Evolutionary conservation across 2,888 invertebrate species (phyloP), one percentile per base, ranked within the genome.

Genomic region (Stenotaenia linearis): DNA sequence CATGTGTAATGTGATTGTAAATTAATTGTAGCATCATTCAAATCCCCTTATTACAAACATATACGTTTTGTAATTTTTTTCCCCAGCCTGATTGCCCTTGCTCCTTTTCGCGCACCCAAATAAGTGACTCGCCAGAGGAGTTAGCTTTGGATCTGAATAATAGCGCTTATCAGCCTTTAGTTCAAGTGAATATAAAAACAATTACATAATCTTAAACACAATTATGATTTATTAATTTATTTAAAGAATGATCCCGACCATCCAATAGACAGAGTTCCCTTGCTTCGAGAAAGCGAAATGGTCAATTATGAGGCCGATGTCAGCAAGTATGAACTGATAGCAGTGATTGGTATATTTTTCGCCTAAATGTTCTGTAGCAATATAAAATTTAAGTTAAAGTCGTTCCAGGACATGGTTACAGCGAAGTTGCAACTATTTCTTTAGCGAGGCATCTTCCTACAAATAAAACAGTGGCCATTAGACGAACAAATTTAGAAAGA

Each of bases 401-500:
- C 23, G 25, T 78, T 78, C 10, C 9, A 78, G 78, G 78, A 7
- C 78, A 56, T 78, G 78, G 78, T 0, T 50, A 50, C 50, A 56
- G 45, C 50, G 50, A 50, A 12, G 56, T 25, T 25, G 45, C 78
- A 50, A 78, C 56, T 10, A 78, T 78, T 10, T 78, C 78, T 18
- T 40, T 56, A 28, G 78, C 78, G 4, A 78, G 50, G 25, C 25
- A 78, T n/a, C 3, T 78, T 15, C 45, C 78, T 9, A 78, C 45
- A 21, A n/a, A 10, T 0, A 50, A 78, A 25, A 21, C n/a, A 50
- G 35, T 78, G 0, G 78, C 78, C 18, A 56, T 78, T 45, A 23
- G 78, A 28, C 78, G 78, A 18, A 78, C 78, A 50, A 45, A 78
- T 78, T 50, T 78, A 56, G 78, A 78, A 56, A 50, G 45, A 78